Conservation (phyloP, 1,140 invertebrate genomes). For the Pachypeltis micranthus region DNA sequence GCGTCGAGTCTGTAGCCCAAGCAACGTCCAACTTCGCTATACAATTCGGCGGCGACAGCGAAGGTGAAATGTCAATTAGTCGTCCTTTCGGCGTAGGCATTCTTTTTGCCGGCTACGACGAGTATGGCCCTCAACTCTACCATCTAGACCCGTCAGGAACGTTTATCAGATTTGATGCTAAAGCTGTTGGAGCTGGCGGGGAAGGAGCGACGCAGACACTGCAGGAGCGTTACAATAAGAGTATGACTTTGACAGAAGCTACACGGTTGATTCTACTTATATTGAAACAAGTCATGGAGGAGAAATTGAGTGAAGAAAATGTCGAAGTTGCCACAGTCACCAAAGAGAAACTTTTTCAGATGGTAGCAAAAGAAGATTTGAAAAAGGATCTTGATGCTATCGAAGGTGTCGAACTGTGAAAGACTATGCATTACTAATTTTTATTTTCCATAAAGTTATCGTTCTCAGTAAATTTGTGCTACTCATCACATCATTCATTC, state of each 20-base stretch:
- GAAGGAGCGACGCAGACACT: slow-evolving; percentile 97
- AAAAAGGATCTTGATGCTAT: slow-evolving; percentile 46
- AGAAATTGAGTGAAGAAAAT: slow-evolving; percentile 94
- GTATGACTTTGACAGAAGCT: slow-evolving; percentile 93
- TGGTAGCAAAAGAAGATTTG: slow-evolving; percentile 81
- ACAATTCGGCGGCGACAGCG: slow-evolving; percentile 94
- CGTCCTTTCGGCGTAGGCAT: slow-evolving; percentile 97
- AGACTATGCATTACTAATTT: too few relatives aligned
- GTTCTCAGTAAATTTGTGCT: too few relatives aligned
- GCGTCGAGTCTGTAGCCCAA: slow-evolving; percentile 92
- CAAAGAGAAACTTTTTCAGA: slow-evolving; percentile 69
- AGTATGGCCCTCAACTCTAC: slow-evolving; percentile 75
- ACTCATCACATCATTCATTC: too few relatives aligned
- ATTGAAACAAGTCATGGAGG: slow-evolving; percentile 99
- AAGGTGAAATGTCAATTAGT: slow-evolving; percentile 73
- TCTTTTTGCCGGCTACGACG: slow-evolving; percentile 75
- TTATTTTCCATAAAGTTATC: too few relatives aligned
- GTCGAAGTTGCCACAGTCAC: slow-evolving; percentile 96
- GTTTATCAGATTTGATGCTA: slow-evolving; percentile 95
- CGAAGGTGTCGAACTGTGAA: slow-evolving; percentile 11
- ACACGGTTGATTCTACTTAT: slow-evolving; percentile 85
- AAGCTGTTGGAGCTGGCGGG: slow-evolving; percentile 97
- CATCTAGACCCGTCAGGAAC: slow-evolving; percentile 98
- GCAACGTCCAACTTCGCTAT: slow-evolving; percentile 97
- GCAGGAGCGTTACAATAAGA: slow-evolving; percentile 76